Evolutionary conservation across 2,888 invertebrate genomes (phyloP).

Genomic region (Polyommatus iphigenia): DNA sequence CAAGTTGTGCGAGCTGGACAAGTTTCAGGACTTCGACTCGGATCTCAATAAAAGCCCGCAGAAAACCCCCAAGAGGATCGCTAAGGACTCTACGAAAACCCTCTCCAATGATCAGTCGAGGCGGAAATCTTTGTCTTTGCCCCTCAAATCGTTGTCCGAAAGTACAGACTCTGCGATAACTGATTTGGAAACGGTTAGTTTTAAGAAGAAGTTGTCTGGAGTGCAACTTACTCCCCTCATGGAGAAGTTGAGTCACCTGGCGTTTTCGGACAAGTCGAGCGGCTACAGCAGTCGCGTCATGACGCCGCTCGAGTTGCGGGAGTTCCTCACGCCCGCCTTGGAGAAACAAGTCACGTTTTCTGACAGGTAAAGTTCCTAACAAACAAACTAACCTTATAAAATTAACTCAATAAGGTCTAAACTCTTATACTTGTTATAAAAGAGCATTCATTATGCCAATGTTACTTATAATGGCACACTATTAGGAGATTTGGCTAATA

Average conservation of each 20-base stretch:
- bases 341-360: constrained; percentile 65
- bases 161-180: constrained; percentile 62
- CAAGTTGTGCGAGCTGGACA: constrained; percentile 64
- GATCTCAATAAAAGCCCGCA: constrained; percentile 69
- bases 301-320: constrained; percentile 79
- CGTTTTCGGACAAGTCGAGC: constrained; percentile 84
- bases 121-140: constrained; percentile 83
- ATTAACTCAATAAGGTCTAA: no score
- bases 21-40: constrained; percentile 75
- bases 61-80: constrained; percentile 66
- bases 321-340: constrained; percentile 65
- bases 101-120: constrained; percentile 63
- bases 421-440: no score
- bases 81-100: constrained; percentile 59
- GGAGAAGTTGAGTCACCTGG: constrained; percentile 88
- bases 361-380: constrained; percentile 62
- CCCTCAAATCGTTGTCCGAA: constrained; percentile 84
- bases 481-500: no score
- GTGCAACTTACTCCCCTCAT: constrained; percentile 89
- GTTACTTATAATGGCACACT: no score
- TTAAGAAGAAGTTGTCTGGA: constrained; percentile 81
- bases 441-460: no score
- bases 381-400: no score
- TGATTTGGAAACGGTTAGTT: constrained; percentile 61
- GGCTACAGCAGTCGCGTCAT: constrained; percentile 85